A percentile compares a stretch with the other conserved stretches of the same genome.
Conservation (phyloP, 2,888 invertebrate genomes). For the Meliscaeva auricollis region DNA sequence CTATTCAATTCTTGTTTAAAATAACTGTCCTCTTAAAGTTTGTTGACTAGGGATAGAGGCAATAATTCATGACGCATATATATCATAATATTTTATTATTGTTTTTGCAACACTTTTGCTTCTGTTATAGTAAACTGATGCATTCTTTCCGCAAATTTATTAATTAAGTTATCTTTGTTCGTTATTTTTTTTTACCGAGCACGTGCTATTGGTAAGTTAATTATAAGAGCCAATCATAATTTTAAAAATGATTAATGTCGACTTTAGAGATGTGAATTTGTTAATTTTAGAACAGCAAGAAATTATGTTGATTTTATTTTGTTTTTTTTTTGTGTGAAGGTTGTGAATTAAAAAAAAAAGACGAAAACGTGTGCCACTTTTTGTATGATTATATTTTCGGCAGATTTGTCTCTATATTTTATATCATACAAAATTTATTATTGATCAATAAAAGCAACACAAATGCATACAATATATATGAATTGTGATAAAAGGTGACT, state of each 20-base stretch:
- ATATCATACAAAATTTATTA: too few relatives aligned
- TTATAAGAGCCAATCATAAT: constrained; percentile 17
- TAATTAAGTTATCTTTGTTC: constrained; percentile 49
- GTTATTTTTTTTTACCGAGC: constrained; percentile 30
- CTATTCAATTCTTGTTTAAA: constrained; percentile 21
- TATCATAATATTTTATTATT: constrained; percentile 5
- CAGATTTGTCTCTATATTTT: too few relatives aligned
- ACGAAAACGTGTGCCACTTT: background rate
- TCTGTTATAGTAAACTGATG: constrained; percentile 13
- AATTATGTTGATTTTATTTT: background rate
- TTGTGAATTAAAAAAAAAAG: background rate
- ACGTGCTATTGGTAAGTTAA: constrained; percentile 13
- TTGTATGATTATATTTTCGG: too few relatives aligned
- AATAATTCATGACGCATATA: background rate
- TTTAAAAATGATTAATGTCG: constrained; percentile 7
- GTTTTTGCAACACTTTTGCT: constrained; percentile 16
- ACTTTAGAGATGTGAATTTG: background rate
- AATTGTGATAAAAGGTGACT: too few relatives aligned
- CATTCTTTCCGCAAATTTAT: constrained; percentile 48
- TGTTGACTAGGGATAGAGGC: constrained; percentile 31
- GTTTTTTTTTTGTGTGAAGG: constrained; percentile 19
- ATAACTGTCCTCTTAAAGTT: constrained; percentile 60
- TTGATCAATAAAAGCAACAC: too few relatives aligned
- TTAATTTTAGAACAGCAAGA: constrained; percentile 15
- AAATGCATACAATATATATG: too few relatives aligned